Evolutionary conservation across 2,888 invertebrate species (phyloP), one percentile per base, ranked within the genome.

Genomic region (Alloscopus bannaensis): DNA sequence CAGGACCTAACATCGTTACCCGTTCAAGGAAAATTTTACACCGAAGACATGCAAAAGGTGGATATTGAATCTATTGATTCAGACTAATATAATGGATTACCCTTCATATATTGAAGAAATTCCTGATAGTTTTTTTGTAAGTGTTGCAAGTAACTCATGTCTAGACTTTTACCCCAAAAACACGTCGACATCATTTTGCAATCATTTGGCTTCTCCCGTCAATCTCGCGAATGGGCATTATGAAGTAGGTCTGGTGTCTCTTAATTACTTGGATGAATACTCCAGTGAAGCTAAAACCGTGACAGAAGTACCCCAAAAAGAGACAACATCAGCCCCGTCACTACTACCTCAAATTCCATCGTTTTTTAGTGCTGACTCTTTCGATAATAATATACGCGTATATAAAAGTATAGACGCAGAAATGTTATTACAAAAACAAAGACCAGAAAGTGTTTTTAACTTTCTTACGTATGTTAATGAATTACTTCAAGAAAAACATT

Each of bases 1-100:
- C n/a, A 42, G 2, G 47, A 47, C 36, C 1, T 64, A 2, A 2
- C n/a, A n/a, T 26, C 28, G 2, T 26, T 45, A 26, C 1, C 0
- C n/a, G 0, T 64, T 26, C n/a, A 64, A 28, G 45, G 45, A 11
- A 28, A 16, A 0, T 64, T 28, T 64, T 64, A 64, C 16, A 29
- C 42, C 16, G n/a, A 47, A 8, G 64, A 64, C 22, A 22, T 62
- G 11, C 16, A 24, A 6, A 3, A 40, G n/a, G 62, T 62, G 20
- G 18, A 42, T 3, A 40, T 62, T 22, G 62, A 62, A 6, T 47
- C 47, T 47, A n/a, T 3, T 47, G 11, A 47, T n/a, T 3, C 6
- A 13, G 6, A 47, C 4, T 36, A 47, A 47, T 47, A 18, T 13
- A 47, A n/a, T 6, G 6, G n/a, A 47, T 47, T 13, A 13, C 47